phyloP scores from a whole-genome alignment of 2,888 invertebrate genomes.

The Cyaniris semiargus region DNA sequence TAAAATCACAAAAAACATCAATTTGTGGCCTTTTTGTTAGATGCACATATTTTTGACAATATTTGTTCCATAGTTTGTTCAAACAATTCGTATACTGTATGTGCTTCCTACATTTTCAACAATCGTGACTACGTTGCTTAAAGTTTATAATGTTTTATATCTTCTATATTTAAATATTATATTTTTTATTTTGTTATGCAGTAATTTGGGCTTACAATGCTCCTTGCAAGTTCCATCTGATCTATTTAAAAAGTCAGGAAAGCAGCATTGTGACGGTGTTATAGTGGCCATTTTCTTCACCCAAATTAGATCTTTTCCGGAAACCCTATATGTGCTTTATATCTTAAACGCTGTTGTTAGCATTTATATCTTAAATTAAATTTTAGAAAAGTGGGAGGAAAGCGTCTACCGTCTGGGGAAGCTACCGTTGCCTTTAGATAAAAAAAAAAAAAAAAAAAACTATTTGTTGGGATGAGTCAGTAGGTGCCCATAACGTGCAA shows the following conservation, averaged over 20 bases:
- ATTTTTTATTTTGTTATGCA: background rate
- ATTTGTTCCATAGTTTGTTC: too few species aligned
- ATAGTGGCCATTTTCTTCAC: background rate
- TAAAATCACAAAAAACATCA: too few species aligned
- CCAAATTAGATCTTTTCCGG: background rate
- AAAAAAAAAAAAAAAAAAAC: too few species aligned
- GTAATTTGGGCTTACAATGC: background rate
- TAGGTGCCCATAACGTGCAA: background rate
- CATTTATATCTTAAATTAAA: background rate
- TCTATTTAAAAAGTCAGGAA: background rate
- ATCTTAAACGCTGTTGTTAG: background rate
- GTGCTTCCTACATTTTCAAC: background rate
- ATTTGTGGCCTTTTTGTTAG: too few species aligned
- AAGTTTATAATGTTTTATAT: background rate
- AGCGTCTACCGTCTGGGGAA: slow-evolving; percentile 12
- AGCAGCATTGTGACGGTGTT: background rate
- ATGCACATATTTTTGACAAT: too few species aligned
- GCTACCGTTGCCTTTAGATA: slow-evolving; percentile 8
- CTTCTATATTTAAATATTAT: too few species aligned
- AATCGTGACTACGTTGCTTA: background rate
- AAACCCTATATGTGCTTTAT: background rate
- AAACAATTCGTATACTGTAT: too few species aligned
- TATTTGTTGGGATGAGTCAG: background rate
- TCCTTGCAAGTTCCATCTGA: background rate
- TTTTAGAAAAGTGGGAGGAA: background rate